Base-by-base conservation (phyloP, 1,140 invertebrate genomes). In the Calycopis cecrops region DNA sequence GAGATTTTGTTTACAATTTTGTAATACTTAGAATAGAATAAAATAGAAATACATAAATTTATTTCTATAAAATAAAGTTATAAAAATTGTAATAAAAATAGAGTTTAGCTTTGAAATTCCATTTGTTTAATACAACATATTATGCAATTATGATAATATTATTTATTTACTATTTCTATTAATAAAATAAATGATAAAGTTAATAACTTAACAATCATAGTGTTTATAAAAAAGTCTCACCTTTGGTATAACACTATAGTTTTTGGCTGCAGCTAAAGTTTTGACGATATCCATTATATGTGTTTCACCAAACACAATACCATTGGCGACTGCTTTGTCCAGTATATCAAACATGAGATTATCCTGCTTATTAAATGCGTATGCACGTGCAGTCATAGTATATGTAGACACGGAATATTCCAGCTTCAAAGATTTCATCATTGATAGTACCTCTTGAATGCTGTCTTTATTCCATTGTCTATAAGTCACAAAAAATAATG, bases 221-320 rank as follows among this genome's bases (percentile, higher is more conserved):
- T 28, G 21, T 28, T 28, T 28, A 6, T 28, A 28, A 28, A 28
- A 28, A 28, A 28, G 21, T 28, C 21, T 60, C 53, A 84, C 77
- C 57, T 85, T 69, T 55, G 73, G 63, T 34, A 84, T 68, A 35
- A 59, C 49, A 28, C 67, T 61, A 58, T 83, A 73, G 47, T 73
- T 63, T 12, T 55, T 55, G 51, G 76, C 64, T 2, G 64, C 34
- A 8, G 79, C 79, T 35, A 85, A 63, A 42, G 72, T 75, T 52
- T 88, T 87, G 0, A 90, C 73, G 58, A 91, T 85, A 9, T 87
- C 79, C 78, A 91, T 84, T 17, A 90, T 69, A 66, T 91, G 79
- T 4, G 48, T 59, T 55, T 88, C 86, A 35, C 58, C 63, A 69
- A 87, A 86, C 14, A 65, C 47, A 9, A 62, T 63, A n/a, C 63